Conservation (phyloP, 2,888 invertebrate genomes). For the Ceriagrion tenellum region DNA sequence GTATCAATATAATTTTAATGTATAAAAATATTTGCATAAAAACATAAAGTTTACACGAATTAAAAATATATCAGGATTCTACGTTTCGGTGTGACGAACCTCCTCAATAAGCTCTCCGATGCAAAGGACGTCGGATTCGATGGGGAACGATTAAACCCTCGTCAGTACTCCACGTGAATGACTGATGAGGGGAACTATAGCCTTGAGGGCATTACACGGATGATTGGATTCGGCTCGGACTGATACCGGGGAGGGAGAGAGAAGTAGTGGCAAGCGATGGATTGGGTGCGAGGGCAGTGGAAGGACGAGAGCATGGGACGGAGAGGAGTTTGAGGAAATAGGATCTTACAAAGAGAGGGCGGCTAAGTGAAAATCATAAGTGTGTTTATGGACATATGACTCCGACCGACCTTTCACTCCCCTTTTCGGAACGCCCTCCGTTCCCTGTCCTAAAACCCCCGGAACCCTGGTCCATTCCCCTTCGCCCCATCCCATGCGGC, state of each 20-base stretch:
- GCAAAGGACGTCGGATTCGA: background rate
- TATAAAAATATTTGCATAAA: no score
- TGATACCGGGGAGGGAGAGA: background rate
- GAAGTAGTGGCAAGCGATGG: background rate
- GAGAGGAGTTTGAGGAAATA: slow-evolving; percentile 47
- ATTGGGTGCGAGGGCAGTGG: slow-evolving; percentile 7
- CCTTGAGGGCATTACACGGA: background rate
- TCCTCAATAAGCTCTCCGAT: background rate
- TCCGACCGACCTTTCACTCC: slow-evolving; percentile 36
- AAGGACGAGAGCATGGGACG: background rate
- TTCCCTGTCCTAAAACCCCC: background rate
- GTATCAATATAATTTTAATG: no score
- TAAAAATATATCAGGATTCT: background rate
- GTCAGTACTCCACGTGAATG: background rate
- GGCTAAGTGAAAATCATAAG: slow-evolving; percentile 65
- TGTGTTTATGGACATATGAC: slow-evolving; percentile 61
- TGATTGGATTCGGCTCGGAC: background rate
- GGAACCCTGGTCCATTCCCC: background rate
- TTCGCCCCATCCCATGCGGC: background rate
- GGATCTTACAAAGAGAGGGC: slow-evolving; percentile 63
- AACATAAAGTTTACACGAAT: no score
- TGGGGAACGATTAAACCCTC: background rate
- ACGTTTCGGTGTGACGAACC: background rate
- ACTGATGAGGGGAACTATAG: background rate
- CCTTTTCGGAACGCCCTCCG: background rate